Conservation (phyloP, 92 coral and sea anemone genomes). For the Actinostola sp. region DNA sequence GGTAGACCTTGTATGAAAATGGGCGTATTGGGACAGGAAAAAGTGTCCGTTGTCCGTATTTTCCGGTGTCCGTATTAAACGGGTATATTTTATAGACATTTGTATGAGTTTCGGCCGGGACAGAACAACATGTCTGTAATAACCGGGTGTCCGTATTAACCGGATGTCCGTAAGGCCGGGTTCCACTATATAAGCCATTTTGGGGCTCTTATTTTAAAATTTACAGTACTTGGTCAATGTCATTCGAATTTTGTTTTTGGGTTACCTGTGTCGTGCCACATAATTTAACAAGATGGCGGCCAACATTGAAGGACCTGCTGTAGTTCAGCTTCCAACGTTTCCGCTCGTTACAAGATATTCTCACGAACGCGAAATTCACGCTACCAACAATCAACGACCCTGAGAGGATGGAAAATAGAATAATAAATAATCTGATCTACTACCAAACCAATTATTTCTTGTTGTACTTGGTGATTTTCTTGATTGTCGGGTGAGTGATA, state of each 20-base stretch:
- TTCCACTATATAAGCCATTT: too few relatives aligned
- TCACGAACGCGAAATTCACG: slow-evolving; percentile 80
- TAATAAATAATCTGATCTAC: slow-evolving; percentile 68
- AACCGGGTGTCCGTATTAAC: too few relatives aligned
- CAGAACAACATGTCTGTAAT: too few relatives aligned
- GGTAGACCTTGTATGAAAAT: too few relatives aligned
- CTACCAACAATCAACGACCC: slow-evolving; percentile 73
- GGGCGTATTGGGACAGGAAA: too few relatives aligned
- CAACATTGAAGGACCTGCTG: slow-evolving; percentile 39
- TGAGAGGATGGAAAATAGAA: slow-evolving; percentile 82
- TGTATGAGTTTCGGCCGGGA: too few relatives aligned
- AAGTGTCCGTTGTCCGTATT: too few relatives aligned
- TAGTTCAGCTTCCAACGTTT: slow-evolving; percentile 66
- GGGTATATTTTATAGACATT: too few relatives aligned
- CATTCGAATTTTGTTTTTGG: neutral
- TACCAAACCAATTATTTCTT: slow-evolving; percentile 83
- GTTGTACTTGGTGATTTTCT: slow-evolving; percentile 57
- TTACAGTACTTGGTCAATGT: too few relatives aligned
- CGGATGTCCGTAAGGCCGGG: too few relatives aligned
- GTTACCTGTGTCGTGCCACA: slow-evolving; percentile 18
- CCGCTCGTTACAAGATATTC: slow-evolving; percentile 78
- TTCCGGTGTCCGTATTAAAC: too few relatives aligned
- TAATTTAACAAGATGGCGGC: slow-evolving; percentile 26
- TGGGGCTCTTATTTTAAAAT: too few relatives aligned
- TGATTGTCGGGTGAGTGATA: slow-evolving; percentile 76